These are phyloP conservation scores for Actinemys pallida DNA, from an alignment of 2,113 vertebrate species.

Conservation along the genomic window DNA sequence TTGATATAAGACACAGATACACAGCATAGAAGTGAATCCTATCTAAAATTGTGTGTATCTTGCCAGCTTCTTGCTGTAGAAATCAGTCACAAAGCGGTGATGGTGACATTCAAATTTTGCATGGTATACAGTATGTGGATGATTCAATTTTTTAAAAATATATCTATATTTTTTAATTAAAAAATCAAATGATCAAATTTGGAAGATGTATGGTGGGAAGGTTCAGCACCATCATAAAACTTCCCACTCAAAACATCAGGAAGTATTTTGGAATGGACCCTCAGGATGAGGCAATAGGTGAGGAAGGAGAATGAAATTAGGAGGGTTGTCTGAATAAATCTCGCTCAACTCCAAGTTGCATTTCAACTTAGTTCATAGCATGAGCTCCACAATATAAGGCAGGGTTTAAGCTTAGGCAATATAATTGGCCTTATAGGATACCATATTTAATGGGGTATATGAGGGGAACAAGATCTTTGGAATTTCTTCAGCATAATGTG, in stretches of 20 bases:
- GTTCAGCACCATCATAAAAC: not conserved
- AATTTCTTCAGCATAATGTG: not conserved
- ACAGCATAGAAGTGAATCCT: constrained; percentile 60
- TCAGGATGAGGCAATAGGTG: not conserved
- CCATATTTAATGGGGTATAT: not conserved
- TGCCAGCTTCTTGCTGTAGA: not conserved
- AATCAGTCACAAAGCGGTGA: not conserved
- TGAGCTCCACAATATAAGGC: not conserved
- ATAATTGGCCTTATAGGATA: not conserved
- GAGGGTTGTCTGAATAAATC: not conserved
- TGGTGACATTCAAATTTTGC: not conserved
- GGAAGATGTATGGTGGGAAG: not conserved
- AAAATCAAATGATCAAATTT: not conserved
- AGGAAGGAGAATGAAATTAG: not conserved
- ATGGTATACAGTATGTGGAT: not conserved
- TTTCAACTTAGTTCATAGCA: not conserved
- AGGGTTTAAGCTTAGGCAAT: not conserved
- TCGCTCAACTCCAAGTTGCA: not conserved
- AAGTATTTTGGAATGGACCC: not conserved
- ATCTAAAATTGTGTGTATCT: not conserved
- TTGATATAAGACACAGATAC: constrained; percentile 62
- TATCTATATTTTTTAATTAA: not conserved
- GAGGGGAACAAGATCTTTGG: not conserved
- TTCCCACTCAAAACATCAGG: not conserved
- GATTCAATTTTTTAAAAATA: not conserved